Evolutionary conservation across 92 coral and sea anemone species (phyloP).

Genomic region (Siderastrea radians): DNA sequence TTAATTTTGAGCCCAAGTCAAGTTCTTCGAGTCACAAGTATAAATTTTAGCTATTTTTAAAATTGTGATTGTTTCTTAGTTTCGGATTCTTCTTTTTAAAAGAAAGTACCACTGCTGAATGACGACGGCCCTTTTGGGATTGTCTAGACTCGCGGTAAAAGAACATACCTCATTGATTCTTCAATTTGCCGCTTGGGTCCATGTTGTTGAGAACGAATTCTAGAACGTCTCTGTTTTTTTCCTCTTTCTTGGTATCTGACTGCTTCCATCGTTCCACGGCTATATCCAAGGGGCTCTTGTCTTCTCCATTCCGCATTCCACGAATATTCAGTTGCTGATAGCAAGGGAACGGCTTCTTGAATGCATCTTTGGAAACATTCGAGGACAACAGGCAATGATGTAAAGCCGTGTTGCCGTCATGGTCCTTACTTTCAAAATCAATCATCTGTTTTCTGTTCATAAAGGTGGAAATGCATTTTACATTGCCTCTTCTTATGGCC

Average conservation of each 20-base stretch:
- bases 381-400: conserved; percentile 10
- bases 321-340: neutral
- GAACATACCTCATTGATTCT: too few species aligned
- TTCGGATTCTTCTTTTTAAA: too few species aligned
- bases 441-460: neutral
- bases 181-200: too few species aligned
- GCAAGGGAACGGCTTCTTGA: neutral
- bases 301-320: neutral
- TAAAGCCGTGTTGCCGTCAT: conserved; percentile 2
- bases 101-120: too few species aligned
- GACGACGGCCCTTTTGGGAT: too few species aligned
- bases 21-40: too few species aligned
- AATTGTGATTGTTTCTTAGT: too few species aligned
- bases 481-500: conserved; percentile 33
- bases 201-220: neutral
- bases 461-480: conserved; percentile 16
- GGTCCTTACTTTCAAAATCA: neutral
- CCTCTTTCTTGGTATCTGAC: neutral
- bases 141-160: too few species aligned
- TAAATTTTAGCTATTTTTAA: too few species aligned
- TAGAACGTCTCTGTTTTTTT: neutral
- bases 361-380: neutral
- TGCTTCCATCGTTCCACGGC: neutral
- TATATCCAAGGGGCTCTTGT: conserved; percentile 4
- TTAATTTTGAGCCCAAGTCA: too few species aligned